Percentiles rank a stretch among this genome's conserved stretches.
Conservation (phyloP, 2,113 vertebrate genomes). For the Myodes glareolus region DNA sequence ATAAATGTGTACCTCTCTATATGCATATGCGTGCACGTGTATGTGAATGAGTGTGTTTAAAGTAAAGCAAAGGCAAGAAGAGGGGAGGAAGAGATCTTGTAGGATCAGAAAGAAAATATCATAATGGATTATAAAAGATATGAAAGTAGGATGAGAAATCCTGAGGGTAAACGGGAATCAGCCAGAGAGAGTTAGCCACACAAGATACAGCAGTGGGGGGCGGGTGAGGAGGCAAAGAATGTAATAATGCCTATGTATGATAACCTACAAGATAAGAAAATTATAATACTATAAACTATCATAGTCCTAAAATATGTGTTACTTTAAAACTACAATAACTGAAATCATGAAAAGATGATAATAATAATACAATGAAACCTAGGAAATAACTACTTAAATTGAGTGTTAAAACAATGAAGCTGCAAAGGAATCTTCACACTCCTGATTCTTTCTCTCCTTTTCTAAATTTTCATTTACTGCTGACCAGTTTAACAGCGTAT, state of each 20-base stretch:
- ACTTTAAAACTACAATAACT: background rate
- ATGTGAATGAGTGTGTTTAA: too few relatives aligned
- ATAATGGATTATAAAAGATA: background rate
- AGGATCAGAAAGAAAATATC: background rate
- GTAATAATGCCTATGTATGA: background rate
- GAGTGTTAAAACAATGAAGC: background rate
- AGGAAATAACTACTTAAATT: background rate
- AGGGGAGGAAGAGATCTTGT: background rate
- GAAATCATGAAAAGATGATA: background rate
- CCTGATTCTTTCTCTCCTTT: background rate
- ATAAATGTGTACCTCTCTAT: background rate
- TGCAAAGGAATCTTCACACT: background rate
- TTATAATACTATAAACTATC: background rate
- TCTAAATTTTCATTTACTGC: background rate
- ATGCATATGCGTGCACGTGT: rapidly evolving
- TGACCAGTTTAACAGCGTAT: background rate
- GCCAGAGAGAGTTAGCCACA: background rate
- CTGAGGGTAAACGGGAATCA: too few relatives aligned
- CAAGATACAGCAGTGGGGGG: background rate
- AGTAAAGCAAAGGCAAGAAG: background rate
- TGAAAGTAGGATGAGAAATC: background rate
- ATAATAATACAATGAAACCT: background rate
- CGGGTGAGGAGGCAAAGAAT: too few relatives aligned
- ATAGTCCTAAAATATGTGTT: background rate
- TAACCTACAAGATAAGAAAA: background rate